These are phyloP conservation scores for Heliothis subflexa DNA, from an alignment of 1,140 invertebrate genomes.

Conservation along the genomic window DNA sequence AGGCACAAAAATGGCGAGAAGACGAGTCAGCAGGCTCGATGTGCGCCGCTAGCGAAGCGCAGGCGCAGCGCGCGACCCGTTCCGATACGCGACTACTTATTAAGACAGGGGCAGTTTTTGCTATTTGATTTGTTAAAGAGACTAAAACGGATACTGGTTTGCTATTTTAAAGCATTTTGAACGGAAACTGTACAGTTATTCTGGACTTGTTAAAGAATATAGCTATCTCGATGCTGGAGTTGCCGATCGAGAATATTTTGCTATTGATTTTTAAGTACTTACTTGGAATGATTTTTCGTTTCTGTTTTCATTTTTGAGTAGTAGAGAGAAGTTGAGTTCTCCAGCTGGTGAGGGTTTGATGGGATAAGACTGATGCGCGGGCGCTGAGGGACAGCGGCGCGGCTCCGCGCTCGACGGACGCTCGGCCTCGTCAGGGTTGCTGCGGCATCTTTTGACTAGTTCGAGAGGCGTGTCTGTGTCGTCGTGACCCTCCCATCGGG, in stretches of 20 bases:
- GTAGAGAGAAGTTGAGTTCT: constrained; percentile 74
- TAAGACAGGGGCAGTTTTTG: constrained; percentile 84
- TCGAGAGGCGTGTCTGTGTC: constrained; percentile 73
- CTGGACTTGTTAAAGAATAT: constrained; percentile 75
- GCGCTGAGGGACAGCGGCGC: constrained; percentile 72
- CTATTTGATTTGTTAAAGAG: constrained; percentile 84
- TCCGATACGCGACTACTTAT: constrained; percentile 81
- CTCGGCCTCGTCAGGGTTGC: constrained; percentile 71
- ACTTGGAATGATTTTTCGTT: constrained; percentile 83
- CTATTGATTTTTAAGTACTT: constrained; percentile 51
- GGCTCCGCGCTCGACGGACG: constrained; percentile 62
- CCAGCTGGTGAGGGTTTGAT: constrained; percentile 58
- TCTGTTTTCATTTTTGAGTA: constrained; percentile 80
- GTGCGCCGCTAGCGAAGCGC: constrained; percentile 54
- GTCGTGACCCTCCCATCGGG: constrained; percentile 66
- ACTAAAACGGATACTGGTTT: constrained; percentile 81
- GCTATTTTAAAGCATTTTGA: constrained; percentile 84
- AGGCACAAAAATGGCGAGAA: constrained; percentile 74
- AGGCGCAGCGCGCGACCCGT: constrained; percentile 68
- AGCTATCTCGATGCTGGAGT: constrained; percentile 48
- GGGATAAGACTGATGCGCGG: constrained; percentile 66
- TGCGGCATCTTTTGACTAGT: constrained; percentile 76
- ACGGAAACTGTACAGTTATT: constrained; percentile 85
- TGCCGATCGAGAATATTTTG: constrained; percentile 32
- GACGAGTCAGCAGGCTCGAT: constrained; percentile 63